These are phyloP conservation scores for Gasterosteus nipponicus DNA, from an alignment of 2,113 vertebrate species.

Conservation along the genomic window DNA sequence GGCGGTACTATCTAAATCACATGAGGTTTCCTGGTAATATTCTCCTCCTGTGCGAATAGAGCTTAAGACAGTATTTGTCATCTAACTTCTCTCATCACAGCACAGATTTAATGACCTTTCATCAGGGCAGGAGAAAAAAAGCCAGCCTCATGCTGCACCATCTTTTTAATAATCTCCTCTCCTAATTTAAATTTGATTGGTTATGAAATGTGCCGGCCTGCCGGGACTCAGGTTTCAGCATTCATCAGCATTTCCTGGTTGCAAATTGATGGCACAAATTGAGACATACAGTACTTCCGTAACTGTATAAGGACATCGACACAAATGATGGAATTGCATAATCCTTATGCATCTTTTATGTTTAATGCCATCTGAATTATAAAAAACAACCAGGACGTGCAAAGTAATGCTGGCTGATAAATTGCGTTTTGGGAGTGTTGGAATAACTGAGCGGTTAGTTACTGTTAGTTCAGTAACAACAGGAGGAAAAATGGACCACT, in stretches of 20 bases:
- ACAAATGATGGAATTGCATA: conserved; percentile 33
- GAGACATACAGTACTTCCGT: conserved; percentile 35
- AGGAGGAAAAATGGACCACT: background rate
- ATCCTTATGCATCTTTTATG: conserved; percentile 23
- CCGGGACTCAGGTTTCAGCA: conserved; percentile 81
- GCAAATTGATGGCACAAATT: conserved; percentile 72
- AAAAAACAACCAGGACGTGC: conserved; percentile 8
- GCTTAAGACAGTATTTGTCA: conserved; percentile 79
- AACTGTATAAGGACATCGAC: conserved; percentile 22
- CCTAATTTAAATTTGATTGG: conserved; percentile 90
- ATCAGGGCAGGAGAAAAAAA: conserved; percentile 71
- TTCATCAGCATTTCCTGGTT: conserved; percentile 84
- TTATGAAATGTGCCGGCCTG: conserved; percentile 83
- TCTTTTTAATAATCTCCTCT: conserved; percentile 84
- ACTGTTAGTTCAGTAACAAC: conserved; percentile 1
- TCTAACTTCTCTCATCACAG: conserved; percentile 43
- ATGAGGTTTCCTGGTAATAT: background rate
- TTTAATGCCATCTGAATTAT: conserved; percentile 34
- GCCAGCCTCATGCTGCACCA: conserved; percentile 28
- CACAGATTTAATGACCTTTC: conserved; percentile 72
- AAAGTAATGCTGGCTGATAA: background rate
- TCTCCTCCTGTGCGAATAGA: background rate
- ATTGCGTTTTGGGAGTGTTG: background rate
- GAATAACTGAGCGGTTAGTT: background rate
- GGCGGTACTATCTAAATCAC: background rate